These are phyloP conservation scores for Gambusia affinis DNA, from an alignment of 2,113 vertebrate species.

Conservation along the genomic window DNA sequence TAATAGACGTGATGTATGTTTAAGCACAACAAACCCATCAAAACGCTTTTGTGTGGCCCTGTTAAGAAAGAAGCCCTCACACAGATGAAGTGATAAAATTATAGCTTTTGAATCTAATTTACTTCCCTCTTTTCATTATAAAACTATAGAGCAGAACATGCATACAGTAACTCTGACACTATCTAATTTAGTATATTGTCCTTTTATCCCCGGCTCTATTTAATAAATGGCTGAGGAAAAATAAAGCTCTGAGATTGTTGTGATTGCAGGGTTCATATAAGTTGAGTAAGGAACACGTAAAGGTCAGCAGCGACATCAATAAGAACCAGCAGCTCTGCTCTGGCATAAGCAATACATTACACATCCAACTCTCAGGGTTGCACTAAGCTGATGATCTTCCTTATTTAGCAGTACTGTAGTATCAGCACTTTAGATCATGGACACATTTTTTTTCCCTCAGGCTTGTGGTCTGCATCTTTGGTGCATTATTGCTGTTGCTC, in stretches of 20 bases:
- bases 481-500: conserved; percentile 31
- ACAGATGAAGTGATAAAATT: conserved; percentile 17
- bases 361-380: conserved; percentile 61
- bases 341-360: conserved; percentile 73
- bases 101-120: conserved; percentile 24
- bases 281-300: conserved; percentile 42
- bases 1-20: conserved; percentile 39
- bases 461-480: conserved; percentile 35
- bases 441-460: conserved; percentile 31
- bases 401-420: conserved; percentile 54
- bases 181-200: conserved; percentile 28
- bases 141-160: conserved; percentile 19
- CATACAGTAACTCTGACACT: conserved; percentile 35
- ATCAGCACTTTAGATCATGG: conserved; percentile 68
- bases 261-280: conserved; percentile 46
- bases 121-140: conserved; percentile 21
- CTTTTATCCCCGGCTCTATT: conserved; percentile 6
- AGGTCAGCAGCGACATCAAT: conserved; percentile 66
- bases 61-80: conserved; percentile 25
- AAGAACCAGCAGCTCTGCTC: conserved; percentile 42
- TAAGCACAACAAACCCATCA: conserved; percentile 42
- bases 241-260: conserved; percentile 13
- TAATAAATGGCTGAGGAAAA: conserved; percentile 32
- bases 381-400: conserved; percentile 49
- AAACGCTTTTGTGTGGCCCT: conserved; percentile 18